A percentile compares a stretch with the other conserved stretches of the same genome.
phyloP scores from a whole-genome alignment of 2,888 invertebrate species.

The Stomorhina lunata region DNA sequence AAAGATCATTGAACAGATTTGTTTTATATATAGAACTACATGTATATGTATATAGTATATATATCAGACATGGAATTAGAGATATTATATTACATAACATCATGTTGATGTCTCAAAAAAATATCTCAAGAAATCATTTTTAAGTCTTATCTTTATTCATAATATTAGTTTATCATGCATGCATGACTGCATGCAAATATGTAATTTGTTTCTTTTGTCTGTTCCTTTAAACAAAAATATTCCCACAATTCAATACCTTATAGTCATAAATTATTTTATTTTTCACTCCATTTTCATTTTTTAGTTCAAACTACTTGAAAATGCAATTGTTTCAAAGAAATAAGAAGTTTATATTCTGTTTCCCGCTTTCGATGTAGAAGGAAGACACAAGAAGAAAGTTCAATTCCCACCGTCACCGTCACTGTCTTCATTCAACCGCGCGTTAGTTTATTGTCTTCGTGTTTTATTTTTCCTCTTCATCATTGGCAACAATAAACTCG shows the following conservation, averaged over 20 bases:
- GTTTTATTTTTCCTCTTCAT: background rate
- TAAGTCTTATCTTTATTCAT: conserved; percentile 21
- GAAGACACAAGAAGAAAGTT: conserved; percentile 59
- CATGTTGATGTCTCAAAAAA: background rate
- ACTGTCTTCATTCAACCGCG: background rate
- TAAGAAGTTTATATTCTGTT: conserved; percentile 28
- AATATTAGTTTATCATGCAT: conserved; percentile 48
- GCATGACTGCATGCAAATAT: conserved; percentile 58
- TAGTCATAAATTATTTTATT: conserved; percentile 19
- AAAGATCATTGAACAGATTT: conserved; percentile 49
- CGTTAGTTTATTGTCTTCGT: background rate
- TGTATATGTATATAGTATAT: background rate
- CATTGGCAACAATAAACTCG: conserved; percentile 33
- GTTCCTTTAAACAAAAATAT: conserved; percentile 32
- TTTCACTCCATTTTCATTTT: conserved; percentile 35
- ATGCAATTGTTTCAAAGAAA: conserved; percentile 31
- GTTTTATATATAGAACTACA: background rate
- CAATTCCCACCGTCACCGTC: conserved; percentile 56
- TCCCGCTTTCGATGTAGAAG: conserved; percentile 46
- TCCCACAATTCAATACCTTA: conserved; percentile 53
- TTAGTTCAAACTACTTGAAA: conserved; percentile 44
- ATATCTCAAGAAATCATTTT: conserved; percentile 12
- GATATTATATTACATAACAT: conserved; percentile 45
- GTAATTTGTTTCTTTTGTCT: conserved; percentile 7
- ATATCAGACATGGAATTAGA: background rate